Evolutionary conservation across 2,888 invertebrate species (phyloP), one percentile per base, ranked within the genome.

Genomic region (Axea sp.): DNA sequence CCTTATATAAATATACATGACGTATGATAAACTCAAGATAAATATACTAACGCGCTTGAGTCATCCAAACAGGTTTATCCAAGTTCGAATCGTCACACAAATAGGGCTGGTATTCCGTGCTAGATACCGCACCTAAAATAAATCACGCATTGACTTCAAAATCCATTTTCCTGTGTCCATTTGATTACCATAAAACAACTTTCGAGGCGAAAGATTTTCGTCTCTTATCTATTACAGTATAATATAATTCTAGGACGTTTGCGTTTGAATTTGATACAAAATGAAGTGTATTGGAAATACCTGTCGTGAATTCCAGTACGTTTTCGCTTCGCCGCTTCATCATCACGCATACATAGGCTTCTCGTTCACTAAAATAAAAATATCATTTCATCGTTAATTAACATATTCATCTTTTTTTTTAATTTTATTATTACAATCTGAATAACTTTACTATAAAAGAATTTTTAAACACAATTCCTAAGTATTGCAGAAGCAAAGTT

Each of bases 251-350:
- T 19, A 14, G 11, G 15, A 28, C 33, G 45, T 51, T 62, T 49
- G 30, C 47, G 57, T 62, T 59, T 64, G 31, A 59, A 51, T 57
- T 69, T 14, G 11, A 19, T 19, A 19, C 4, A 4, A 19, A 19
- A 39, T 2, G 28, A 60, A 60, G 47, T 47, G 37, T 59, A 41
- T 69, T 43, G 31, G 17, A 51, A 51, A 62, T 77, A 85, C 86
- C 84, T 68, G 82, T 81, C 35, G 82, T 78, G 77, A 92, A 91
- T 85, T 92, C 92, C 76, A 92, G 81, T 26, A 92, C 91, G 79
- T 92, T 91, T 77, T 89, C 89, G 73, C 90, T 90, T 53, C 92
- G 88, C 72, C 90, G 89, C 60, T 90, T 89, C 83, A 92, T 88
- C 88, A 90, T 89, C 72, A 92, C 83, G 77, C 92, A 92, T 31